Conservation (phyloP, 2,888 invertebrate species). For the Linnaemya tessellans region DNA sequence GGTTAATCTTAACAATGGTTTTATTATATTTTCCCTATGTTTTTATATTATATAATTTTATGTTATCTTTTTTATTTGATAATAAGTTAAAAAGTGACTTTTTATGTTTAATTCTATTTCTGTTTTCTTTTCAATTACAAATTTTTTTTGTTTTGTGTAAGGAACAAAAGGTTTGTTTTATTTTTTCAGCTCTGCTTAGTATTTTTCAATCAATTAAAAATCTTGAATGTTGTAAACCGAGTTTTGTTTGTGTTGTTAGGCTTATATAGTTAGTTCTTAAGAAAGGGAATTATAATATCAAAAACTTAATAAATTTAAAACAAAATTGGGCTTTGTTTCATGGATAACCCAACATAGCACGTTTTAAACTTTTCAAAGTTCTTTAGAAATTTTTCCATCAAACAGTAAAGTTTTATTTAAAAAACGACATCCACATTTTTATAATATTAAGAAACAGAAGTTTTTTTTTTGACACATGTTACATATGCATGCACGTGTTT, state of each 20-base stretch:
- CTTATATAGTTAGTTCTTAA: slow-evolving; percentile 70
- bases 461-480: neutral
- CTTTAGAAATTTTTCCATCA: slow-evolving; percentile 69
- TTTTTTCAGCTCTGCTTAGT: neutral
- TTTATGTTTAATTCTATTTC: slow-evolving; percentile 44
- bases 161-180: slow-evolving; percentile 60
- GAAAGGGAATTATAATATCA: slow-evolving; percentile 37
- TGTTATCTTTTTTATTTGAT: slow-evolving; percentile 38
- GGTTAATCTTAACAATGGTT: slow-evolving; percentile 66
- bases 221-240: slow-evolving; percentile 44
- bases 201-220: slow-evolving; percentile 19
- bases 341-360: slow-evolving; percentile 82
- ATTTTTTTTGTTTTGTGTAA: slow-evolving; percentile 57
- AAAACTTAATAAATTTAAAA: slow-evolving; percentile 58
- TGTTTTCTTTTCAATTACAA: slow-evolving; percentile 27
- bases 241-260: slow-evolving; percentile 50
- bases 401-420: no score
- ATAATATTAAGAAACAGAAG: neutral
- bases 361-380: slow-evolving; percentile 82
- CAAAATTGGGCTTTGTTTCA: slow-evolving; percentile 75
- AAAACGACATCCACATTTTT: no score
- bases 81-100: slow-evolving; percentile 58
- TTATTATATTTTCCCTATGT: slow-evolving; percentile 64
- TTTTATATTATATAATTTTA: slow-evolving; percentile 46
- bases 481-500: neutral